Evolutionary conservation across 2,888 invertebrate genomes (phyloP).

Genomic region (Torymus texanus): DNA sequence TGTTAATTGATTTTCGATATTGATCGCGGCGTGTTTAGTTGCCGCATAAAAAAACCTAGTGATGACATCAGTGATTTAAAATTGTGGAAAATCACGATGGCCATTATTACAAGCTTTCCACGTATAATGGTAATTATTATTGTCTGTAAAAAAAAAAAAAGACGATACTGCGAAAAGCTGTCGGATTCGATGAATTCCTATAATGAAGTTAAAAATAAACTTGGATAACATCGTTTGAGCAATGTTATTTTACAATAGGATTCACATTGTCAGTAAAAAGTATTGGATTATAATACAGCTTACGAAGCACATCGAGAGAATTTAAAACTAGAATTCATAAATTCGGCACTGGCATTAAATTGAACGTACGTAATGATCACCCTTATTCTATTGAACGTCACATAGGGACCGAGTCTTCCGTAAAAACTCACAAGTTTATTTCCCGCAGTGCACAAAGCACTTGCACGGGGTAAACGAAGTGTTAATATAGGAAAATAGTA

Average conservation of each 20-base stretch:
- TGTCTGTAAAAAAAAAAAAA: neutral
- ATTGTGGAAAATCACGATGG: slow-evolving; percentile 22
- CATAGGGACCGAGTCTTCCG: too few relatives aligned
- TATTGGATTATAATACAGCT: too few relatives aligned
- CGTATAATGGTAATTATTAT: slow-evolving; percentile 18
- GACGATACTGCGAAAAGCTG: neutral
- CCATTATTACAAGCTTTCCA: neutral
- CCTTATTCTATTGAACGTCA: too few relatives aligned
- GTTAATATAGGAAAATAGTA: slow-evolving; percentile 52
- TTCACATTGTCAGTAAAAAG: too few relatives aligned
- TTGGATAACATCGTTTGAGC: too few relatives aligned
- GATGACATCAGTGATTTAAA: slow-evolving; percentile 44
- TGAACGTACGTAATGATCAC: too few relatives aligned
- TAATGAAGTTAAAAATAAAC: too few relatives aligned
- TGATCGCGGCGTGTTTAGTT: slow-evolving; percentile 34
- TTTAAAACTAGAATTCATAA: too few relatives aligned
- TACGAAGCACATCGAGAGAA: too few relatives aligned
- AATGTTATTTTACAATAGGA: too few relatives aligned
- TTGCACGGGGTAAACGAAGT: slow-evolving; percentile 18
- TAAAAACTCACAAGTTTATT: slow-evolving; percentile 23
- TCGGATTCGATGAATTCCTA: neutral
- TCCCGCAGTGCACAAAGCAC: neutral
- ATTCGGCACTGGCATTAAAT: too few relatives aligned
- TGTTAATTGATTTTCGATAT: slow-evolving; percentile 53
- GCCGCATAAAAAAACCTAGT: slow-evolving; percentile 10